phyloP scores from a whole-genome alignment of 2,888 invertebrate genomes.

The Nemurella pictetii region DNA sequence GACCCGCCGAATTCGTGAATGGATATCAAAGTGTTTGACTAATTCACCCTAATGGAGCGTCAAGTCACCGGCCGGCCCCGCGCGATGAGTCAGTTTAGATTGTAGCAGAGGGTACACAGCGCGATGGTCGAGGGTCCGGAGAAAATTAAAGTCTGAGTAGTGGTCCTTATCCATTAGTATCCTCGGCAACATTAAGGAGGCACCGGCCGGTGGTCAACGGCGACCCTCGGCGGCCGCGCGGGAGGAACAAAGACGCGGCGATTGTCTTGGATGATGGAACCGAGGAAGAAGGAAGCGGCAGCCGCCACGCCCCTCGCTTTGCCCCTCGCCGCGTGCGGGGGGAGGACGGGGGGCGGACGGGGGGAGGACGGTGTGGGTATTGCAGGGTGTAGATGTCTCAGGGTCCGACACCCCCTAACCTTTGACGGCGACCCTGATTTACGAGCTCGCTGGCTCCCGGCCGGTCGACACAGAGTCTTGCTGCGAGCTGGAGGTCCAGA shows the following conservation, averaged over 20 bases:
- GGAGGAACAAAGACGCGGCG: constrained; percentile 25
- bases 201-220: constrained; percentile 1
- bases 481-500: not conserved
- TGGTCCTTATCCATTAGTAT: constrained; percentile 28
- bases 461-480: no score
- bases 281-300: constrained; percentile 2
- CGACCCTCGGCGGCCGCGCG: not conserved
- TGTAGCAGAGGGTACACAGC: not conserved
- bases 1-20: not conserved
- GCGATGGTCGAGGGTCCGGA: constrained; percentile 50
- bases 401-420: constrained; percentile 9
- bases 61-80: not conserved
- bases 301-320: constrained; percentile 25
- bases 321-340: not conserved
- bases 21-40: not conserved
- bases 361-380: not conserved
- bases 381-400: not conserved
- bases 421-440: constrained; percentile 30
- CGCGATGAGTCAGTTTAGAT: not conserved
- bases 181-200: constrained; percentile 19
- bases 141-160: constrained; percentile 55
- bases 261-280: not conserved
- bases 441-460: constrained; percentile 34
- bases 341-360: not conserved
- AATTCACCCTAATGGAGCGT: not conserved